These are phyloP conservation scores for Burhinus bistriatus DNA, from an alignment of 2,113 vertebrate genomes.

Conservation along the genomic window DNA sequence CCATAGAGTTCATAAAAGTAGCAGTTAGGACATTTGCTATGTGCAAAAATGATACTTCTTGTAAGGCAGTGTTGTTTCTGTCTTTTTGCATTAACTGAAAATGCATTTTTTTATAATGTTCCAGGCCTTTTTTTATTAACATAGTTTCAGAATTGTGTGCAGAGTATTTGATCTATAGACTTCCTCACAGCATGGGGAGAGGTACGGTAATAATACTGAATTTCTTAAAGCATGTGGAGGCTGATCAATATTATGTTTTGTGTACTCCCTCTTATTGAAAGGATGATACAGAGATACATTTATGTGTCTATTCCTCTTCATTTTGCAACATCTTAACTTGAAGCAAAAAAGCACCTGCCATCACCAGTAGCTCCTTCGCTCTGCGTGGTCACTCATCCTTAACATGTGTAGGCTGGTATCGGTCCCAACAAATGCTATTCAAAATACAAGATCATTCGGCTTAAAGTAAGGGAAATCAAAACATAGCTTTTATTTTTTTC, in stretches of 20 bases:
- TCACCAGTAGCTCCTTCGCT: neutral
- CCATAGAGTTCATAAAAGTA: slow-evolving; percentile 7
- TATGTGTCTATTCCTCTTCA: neutral
- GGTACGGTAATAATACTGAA: neutral
- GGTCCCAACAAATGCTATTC: neutral
- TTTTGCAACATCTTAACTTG: neutral
- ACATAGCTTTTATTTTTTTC: neutral
- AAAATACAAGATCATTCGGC: neutral
- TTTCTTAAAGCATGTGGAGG: neutral
- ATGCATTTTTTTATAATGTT: slow-evolving; percentile 39
- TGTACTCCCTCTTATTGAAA: neutral
- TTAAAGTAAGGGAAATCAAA: neutral
- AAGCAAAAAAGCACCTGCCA: neutral
- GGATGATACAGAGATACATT: neutral
- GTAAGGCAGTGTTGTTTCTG: neutral
- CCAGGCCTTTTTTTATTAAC: neutral
- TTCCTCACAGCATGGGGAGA: neutral
- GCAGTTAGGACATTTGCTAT: neutral
- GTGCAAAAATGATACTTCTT: slow-evolving; percentile 4
- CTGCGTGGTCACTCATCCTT: neutral
- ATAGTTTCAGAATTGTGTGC: neutral
- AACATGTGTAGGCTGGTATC: neutral
- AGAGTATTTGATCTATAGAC: neutral
- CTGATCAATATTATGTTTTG: neutral
- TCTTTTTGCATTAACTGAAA: slow-evolving; percentile 39